Evolutionary conservation across 2,797 vertebrate genomes (phyloP).

Genomic region (Tokudaia tokunoshimensis): DNA sequence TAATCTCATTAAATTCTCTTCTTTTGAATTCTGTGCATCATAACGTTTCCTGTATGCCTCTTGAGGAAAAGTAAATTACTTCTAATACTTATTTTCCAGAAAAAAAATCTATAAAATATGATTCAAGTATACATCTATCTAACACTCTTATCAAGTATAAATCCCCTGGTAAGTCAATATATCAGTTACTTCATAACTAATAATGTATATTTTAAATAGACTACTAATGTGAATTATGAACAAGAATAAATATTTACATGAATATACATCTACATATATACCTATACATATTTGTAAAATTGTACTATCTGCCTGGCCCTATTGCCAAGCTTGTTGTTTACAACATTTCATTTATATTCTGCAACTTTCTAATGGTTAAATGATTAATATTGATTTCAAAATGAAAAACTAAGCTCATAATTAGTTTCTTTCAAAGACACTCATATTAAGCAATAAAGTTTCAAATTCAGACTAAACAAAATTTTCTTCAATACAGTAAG

Average conservation of each 20-base stretch:
- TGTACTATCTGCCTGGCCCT: background rate
- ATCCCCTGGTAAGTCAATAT: background rate
- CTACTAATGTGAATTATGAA: background rate
- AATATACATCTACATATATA: background rate
- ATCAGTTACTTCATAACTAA: background rate
- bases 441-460: background rate
- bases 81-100: background rate
- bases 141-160: conserved; percentile 4
- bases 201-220: conserved; percentile 1
- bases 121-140: background rate
- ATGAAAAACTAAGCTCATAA: background rate
- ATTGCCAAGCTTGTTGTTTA: background rate
- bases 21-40: background rate
- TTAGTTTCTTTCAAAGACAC: background rate
- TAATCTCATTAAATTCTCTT: background rate
- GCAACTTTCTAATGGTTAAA: background rate
- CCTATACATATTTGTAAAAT: background rate
- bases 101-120: background rate
- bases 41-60: background rate
- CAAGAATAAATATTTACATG: background rate
- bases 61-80: background rate
- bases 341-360: background rate
- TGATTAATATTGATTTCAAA: conserved; percentile 5
- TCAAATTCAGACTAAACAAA: conserved; percentile 37
- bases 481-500: background rate